phyloP scores from a whole-genome alignment of 2,797 vertebrate genomes.

The Rachycentron canadum region DNA sequence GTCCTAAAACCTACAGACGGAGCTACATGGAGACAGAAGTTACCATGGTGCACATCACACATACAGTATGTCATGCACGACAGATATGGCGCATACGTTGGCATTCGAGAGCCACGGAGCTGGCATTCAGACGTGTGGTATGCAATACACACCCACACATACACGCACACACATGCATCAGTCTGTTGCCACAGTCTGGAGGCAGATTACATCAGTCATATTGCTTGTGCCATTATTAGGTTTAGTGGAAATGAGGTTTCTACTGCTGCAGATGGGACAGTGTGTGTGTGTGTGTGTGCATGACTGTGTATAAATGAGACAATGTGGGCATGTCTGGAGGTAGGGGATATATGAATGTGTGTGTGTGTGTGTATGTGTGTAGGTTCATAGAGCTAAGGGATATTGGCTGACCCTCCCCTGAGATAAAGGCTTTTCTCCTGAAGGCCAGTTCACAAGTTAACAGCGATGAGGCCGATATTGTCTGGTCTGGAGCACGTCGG shows the following conservation, averaged over 20 bases:
- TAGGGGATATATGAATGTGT: slow-evolving; percentile 10
- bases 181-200: slow-evolving; percentile 45
- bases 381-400: slow-evolving; percentile 35
- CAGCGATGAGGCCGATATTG: slow-evolving; percentile 53
- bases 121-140: slow-evolving; percentile 50
- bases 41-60: slow-evolving; percentile 4
- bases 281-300: slow-evolving; percentile 31
- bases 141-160: slow-evolving; percentile 24
- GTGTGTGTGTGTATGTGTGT: slow-evolving; percentile 7
- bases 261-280: slow-evolving; percentile 54
- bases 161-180: slow-evolving; percentile 23
- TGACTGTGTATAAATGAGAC: slow-evolving; percentile 9
- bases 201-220: slow-evolving; percentile 82
- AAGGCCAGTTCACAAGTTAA: slow-evolving; percentile 62
- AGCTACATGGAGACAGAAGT: too few relatives aligned
- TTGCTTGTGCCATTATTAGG: slow-evolving; percentile 81
- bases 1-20: too few relatives aligned
- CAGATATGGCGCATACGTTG: neutral
- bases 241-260: slow-evolving; percentile 81
- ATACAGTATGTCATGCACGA: slow-evolving; percentile 7
- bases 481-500: slow-evolving; percentile 5
- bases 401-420: slow-evolving; percentile 61
- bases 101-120: slow-evolving; percentile 1
- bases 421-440: slow-evolving; percentile 63
- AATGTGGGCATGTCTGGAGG: slow-evolving; percentile 41